Conservation (phyloP, 64 coral and sea anemone genomes). For the Dendrophyllia cribrosa region DNA sequence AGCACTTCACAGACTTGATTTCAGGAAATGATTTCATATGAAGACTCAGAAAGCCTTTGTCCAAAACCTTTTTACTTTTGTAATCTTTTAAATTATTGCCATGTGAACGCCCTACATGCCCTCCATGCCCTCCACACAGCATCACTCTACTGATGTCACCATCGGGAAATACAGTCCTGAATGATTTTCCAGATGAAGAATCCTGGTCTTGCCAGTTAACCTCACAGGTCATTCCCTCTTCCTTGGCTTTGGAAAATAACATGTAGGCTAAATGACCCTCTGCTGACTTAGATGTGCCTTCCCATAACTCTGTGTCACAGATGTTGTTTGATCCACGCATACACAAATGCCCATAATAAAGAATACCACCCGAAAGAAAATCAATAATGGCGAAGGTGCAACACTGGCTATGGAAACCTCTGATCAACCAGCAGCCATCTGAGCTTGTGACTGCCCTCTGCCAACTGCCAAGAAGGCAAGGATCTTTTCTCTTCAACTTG, state of each 20-base stretch:
- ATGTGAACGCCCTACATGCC: conserved; percentile 39
- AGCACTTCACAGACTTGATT: not conserved
- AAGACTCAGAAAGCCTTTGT: not conserved
- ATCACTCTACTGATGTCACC: not conserved
- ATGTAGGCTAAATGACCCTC: conserved; percentile 34
- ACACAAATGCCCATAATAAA: conserved; percentile 44
- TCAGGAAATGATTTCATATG: too few species aligned
- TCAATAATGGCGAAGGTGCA: conserved; percentile 35
- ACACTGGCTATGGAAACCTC: conserved; percentile 22
- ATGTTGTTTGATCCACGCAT: conserved; percentile 43
- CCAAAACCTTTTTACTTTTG: not conserved
- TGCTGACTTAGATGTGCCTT: conserved; percentile 36
- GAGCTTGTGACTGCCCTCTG: conserved; percentile 16
- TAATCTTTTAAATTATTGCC: conserved; percentile 35
- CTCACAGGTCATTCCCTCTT: conserved; percentile 6
- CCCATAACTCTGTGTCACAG: conserved; percentile 29
- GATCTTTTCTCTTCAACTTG: not conserved
- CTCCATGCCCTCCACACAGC: conserved; percentile 44
- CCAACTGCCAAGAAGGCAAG: not conserved
- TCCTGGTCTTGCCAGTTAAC: conserved; percentile 38
- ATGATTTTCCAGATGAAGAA: conserved; percentile 31
- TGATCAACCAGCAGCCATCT: conserved; percentile 47
- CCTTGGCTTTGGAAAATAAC: not conserved
- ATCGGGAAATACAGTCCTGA: conserved; percentile 3
- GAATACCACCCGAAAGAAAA: conserved; percentile 9